A percentile compares a stretch with the other conserved stretches of the same genome.
Evolutionary conservation across 2,113 vertebrate genomes (phyloP).

Genomic region (Leucosticte australis): DNA sequence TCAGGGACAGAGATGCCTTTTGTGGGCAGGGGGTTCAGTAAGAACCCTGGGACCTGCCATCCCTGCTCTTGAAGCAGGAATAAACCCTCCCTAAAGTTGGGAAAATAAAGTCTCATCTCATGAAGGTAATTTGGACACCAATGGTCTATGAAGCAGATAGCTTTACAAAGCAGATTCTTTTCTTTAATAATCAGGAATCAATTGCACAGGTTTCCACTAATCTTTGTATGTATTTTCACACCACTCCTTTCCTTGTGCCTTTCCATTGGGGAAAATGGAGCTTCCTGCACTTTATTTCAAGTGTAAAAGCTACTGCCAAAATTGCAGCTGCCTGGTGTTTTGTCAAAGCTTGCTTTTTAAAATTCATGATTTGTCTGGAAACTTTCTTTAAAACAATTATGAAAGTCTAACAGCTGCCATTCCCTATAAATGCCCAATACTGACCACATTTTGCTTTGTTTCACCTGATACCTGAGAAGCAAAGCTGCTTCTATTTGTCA

Average conservation of each 20-base stretch:
- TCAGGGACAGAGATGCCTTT: not conserved
- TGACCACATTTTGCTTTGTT: not conserved
- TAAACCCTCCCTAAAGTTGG: not conserved
- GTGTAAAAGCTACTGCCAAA: not conserved
- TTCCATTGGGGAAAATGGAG: not conserved
- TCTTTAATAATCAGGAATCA: not conserved
- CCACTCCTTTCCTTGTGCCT: not conserved
- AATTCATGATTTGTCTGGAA: not conserved
- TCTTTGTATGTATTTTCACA: not conserved
- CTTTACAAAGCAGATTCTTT: not conserved
- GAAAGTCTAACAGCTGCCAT: not conserved
- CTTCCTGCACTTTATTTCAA: not conserved
- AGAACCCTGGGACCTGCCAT: not conserved
- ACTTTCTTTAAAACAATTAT: not conserved
- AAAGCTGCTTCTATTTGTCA: not conserved
- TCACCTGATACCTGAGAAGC: not conserved
- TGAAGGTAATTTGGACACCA: not conserved
- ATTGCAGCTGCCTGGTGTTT: not conserved
- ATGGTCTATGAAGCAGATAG: not conserved
- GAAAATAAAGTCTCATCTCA: not conserved
- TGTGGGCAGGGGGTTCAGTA: accelerated
- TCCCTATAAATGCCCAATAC: not conserved
- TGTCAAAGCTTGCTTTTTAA: not conserved
- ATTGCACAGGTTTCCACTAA: not conserved
- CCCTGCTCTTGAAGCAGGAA: not conserved